A percentile compares a stretch with the other conserved stretches of the same genome.
phyloP scores from a whole-genome alignment of 2,888 invertebrate species.

The Drosophila longiperda region DNA sequence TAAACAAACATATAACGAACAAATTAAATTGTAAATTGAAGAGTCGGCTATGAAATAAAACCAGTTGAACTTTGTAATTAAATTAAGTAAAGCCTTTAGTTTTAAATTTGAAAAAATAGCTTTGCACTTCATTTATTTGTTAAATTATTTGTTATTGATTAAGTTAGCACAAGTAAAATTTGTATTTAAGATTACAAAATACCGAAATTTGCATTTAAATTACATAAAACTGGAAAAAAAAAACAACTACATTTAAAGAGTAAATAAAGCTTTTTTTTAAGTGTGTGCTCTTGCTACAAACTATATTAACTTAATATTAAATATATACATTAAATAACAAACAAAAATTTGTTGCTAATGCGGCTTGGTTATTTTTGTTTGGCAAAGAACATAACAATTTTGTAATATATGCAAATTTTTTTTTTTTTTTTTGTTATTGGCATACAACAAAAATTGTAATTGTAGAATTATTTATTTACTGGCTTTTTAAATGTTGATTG shows the following conservation, averaged over 20 bases:
- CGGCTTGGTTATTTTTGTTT: neutral
- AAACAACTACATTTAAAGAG: neutral
- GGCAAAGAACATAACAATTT: neutral
- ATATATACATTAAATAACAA: neutral
- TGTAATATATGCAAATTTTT: neutral
- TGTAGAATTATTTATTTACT: neutral
- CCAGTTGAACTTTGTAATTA: neutral
- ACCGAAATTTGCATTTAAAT: neutral
- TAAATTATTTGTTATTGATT: neutral
- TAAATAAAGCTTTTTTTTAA: neutral
- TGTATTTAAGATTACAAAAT: neutral
- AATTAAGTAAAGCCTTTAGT: neutral
- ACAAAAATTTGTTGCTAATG: neutral
- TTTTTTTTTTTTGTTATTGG: neutral
- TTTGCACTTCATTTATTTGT: neutral
- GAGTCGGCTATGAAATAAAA: neutral
- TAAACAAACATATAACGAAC: neutral
- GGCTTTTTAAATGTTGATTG: neutral
- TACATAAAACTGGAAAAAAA: neutral
- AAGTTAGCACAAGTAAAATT: neutral
- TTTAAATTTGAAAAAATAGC: neutral
- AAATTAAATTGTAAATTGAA: neutral
- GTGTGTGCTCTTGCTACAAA: neutral
- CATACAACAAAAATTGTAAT: neutral
- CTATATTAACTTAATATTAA: neutral